Conservation (phyloP, 2,113 vertebrate genomes). For the Aspiorhynchus laticeps region DNA sequence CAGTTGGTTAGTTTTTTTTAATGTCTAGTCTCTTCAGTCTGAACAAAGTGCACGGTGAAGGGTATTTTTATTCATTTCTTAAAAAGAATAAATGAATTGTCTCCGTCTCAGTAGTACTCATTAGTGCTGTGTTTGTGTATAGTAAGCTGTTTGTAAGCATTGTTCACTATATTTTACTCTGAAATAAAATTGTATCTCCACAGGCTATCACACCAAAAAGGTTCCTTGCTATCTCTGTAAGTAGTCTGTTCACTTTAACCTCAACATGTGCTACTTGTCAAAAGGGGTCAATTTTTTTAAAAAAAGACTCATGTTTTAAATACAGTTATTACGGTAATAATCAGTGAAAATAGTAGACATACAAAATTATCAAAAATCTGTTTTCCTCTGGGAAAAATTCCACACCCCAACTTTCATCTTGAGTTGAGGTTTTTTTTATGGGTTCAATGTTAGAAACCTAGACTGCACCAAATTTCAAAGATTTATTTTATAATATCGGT, state of each 20-base stretch:
- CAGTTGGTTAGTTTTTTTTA: not conserved
- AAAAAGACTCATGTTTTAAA: not conserved
- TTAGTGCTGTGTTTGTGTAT: not conserved
- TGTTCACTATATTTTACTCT: not conserved
- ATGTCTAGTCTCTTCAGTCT: not conserved
- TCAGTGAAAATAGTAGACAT: not conserved
- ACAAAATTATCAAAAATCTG: not conserved
- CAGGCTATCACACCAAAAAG: conserved; percentile 96
- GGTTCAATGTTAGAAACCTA: not conserved
- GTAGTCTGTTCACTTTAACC: conserved; percentile 59
- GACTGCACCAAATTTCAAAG: not conserved
- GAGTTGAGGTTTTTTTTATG: not conserved
- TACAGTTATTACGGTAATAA: not conserved
- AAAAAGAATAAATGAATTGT: too few relatives aligned
- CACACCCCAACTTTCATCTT: not conserved
- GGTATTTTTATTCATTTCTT: not conserved
- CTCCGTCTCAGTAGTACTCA: not conserved
- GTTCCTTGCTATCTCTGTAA: conserved; percentile 90
- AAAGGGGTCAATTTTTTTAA: not conserved
- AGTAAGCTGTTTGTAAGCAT: not conserved
- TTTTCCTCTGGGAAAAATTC: not conserved
- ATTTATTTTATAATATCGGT: not conserved
- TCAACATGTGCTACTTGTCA: not conserved
- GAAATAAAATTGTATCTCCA: conserved; percentile 41
- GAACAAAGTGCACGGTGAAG: not conserved